Percentiles rank a stretch among this genome's conserved stretches.
phyloP scores from a whole-genome alignment of 2,797 vertebrate species.

The Cyprinella venusta region DNA sequence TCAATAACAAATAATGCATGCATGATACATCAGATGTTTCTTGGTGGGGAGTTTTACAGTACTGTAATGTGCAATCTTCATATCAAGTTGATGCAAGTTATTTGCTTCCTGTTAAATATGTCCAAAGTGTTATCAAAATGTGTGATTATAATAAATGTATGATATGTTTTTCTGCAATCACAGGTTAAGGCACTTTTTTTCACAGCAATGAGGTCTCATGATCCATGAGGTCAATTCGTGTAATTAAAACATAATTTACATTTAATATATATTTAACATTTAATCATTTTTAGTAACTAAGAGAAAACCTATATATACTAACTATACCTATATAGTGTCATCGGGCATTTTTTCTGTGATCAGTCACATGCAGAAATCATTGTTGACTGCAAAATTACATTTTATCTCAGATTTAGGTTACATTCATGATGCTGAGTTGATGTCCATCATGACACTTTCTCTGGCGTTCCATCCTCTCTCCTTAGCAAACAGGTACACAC shows the following conservation, averaged over 20 bases:
- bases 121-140: not conserved
- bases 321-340: no score
- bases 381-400: not conserved
- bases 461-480: constrained; percentile 60
- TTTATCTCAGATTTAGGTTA: not conserved
- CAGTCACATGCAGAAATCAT: not conserved
- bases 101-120: not conserved
- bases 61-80: not conserved
- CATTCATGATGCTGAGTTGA: not conserved
- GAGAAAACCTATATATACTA: no score
- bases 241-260: not conserved
- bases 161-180: not conserved
- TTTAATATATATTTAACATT: no score
- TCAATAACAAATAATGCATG: not conserved
- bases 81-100: not conserved
- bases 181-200: not conserved
- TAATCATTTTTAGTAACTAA: no score
- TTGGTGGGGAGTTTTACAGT: not conserved
- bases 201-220: not conserved
- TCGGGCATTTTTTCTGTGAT: no score
- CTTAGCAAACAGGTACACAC: constrained; percentile 63
- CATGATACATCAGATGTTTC: not conserved
- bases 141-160: not conserved
- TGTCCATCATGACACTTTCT: constrained; percentile 55
- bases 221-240: not conserved